Evolutionary conservation across 1,140 invertebrate genomes (phyloP).

Genomic region (Trichogramma pretiosum): DNA sequence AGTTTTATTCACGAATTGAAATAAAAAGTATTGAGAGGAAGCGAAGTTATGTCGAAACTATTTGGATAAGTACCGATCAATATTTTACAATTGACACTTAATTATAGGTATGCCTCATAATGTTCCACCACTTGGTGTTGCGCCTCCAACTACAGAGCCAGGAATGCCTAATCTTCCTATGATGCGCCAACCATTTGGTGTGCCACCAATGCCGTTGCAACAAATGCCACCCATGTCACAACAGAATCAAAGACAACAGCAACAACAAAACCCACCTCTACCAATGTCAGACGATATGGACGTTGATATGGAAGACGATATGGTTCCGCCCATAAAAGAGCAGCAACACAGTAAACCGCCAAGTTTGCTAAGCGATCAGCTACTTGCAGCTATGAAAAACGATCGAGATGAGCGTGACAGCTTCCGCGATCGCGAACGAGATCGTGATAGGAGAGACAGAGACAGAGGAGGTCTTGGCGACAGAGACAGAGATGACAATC

Average conservation of each 20-base stretch:
- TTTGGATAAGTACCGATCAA: no score
- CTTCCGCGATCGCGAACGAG: conserved; percentile 28
- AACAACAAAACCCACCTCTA: conserved; percentile 12
- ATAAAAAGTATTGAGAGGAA: not conserved
- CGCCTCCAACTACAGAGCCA: conserved; percentile 36
- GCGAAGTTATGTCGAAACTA: no score
- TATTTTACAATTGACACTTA: no score
- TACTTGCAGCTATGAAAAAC: conserved; percentile 38
- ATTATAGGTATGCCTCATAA: conserved; percentile 40
- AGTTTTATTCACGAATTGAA: conserved; percentile 3
- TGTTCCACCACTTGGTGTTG: conserved; percentile 43
- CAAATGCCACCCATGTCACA: conserved; percentile 26
- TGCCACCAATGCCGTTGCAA: conserved; percentile 40
- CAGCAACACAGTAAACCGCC: conserved; percentile 21
- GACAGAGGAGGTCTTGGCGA: conserved; percentile 22
- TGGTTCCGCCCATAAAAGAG: conserved; percentile 29
- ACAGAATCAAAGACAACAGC: conserved; percentile 16
- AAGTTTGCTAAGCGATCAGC: conserved; percentile 34
- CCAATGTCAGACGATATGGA: conserved; percentile 50
- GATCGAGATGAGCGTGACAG: conserved; percentile 25
- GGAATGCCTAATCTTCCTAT: conserved; percentile 39
- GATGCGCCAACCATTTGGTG: conserved; percentile 35
- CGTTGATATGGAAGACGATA: conserved; percentile 57
- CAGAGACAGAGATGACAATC: conserved; percentile 14
- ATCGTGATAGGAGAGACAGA: conserved; percentile 32